Percentiles rank a stretch among this genome's conserved stretches.
Evolutionary conservation across 2,113 vertebrate species (phyloP).

Genomic region (Formicarius rufipectus): DNA sequence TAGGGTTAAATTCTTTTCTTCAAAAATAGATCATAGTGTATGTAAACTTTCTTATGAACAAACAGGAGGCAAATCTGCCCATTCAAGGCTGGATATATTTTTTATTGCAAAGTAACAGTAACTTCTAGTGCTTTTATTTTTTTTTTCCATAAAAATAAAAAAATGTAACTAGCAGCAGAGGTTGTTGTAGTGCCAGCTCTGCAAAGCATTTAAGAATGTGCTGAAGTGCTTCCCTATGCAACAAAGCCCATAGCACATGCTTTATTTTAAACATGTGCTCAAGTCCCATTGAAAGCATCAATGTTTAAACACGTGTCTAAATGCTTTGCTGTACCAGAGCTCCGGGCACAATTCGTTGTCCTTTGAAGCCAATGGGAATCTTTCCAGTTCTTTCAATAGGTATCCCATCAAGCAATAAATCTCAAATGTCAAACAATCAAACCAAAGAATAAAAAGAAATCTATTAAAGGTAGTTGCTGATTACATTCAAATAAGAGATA

Average conservation of each 20-base stretch:
- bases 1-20: slow-evolving; percentile 37
- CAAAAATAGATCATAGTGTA: not conserved
- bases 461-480: not conserved
- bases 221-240: slow-evolving; percentile 44
- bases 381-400: slow-evolving; percentile 45
- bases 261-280: slow-evolving; percentile 58
- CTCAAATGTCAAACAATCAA: slow-evolving; percentile 40
- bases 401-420: slow-evolving; percentile 43
- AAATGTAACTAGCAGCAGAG: slow-evolving; percentile 37
- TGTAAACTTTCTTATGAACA: not conserved
- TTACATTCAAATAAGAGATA: slow-evolving; percentile 19
- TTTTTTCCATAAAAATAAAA: slow-evolving; percentile 23
- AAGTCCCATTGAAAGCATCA: slow-evolving; percentile 56
- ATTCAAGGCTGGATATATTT: not conserved
- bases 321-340: slow-evolving; percentile 50
- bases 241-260: slow-evolving; percentile 32
- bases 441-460: not conserved
- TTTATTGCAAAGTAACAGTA: not conserved
- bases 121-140: not conserved
- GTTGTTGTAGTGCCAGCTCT: slow-evolving; percentile 16
- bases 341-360: not conserved
- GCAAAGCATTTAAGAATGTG: slow-evolving; percentile 57
- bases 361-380: slow-evolving; percentile 41
- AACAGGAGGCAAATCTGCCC: not conserved
- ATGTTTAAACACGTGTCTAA: slow-evolving; percentile 58